Evolutionary conservation across 2,888 invertebrate genomes (phyloP), one percentile per base, ranked within the genome.

Genomic region (Volucella bombylans): DNA sequence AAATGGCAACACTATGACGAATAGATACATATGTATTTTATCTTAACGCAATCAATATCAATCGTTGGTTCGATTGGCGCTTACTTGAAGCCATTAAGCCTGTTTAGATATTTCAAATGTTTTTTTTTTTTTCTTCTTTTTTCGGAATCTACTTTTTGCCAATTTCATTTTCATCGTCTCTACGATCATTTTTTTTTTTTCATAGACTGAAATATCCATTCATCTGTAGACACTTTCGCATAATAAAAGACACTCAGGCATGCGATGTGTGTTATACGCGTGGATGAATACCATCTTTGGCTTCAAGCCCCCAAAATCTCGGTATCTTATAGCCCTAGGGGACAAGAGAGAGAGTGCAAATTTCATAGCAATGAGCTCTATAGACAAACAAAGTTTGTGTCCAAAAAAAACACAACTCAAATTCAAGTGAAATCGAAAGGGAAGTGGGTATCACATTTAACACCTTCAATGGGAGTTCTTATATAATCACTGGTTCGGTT

Each of bases 381-480:
- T 45, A 15, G 23, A 18, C 59, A 45, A 62, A 47, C 68, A 49
- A 64, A 71, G 14, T 54, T 43, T 11, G 3, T 14, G 18, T 43
- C 10, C 18, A 23, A 61, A 31, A 3, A 31, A 31, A 31, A 31
- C 38, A 57, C 39, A 39, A 47, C 12, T 8, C 12, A 10, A 18
- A 73, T 38, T 55, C 14, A 39, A 68, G 78, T 78, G 82, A 82
- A 82, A 78, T 82, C 82, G 57, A 82, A 82, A 65, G 78, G 82
- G 82, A 82, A 82, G 73, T 68, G 78, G 67, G 55, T 69, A 71
- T 78, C 69, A 31, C 31, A 55, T 31, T 49, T 55, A 69, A 62
- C 69, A 69, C 69, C 64, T 78, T 64, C 78, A 64, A 78, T 69
- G 62, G 78, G 69, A 78, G 54, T 39, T 69, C 47, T 77, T 78